Evolutionary conservation across 2,797 vertebrate species (phyloP), one percentile per base, ranked within the genome.

Genomic region (Hypotaenidia okinawae): DNA sequence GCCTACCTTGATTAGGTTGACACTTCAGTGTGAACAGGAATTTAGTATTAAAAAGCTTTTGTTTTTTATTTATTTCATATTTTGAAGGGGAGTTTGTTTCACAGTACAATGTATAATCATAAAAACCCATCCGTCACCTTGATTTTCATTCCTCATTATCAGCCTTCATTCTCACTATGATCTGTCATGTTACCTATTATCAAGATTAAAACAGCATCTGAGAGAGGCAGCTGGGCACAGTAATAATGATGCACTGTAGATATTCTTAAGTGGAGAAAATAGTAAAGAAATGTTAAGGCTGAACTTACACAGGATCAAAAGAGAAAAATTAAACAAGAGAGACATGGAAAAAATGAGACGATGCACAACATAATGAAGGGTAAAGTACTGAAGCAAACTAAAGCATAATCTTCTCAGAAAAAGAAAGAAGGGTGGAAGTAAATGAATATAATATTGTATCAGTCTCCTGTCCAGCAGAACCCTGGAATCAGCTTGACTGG

Each of bases 141-240:
- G 7, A 58, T 75, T 75, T 84, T 70, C 8, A 23, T 90, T 89
- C 89, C 72, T 93, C 75, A 64, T 76, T 79, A 81, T 86, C 90
- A 97, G 91, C 28, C 64, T 89, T 91, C 54, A 85, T 94, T 95
- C 94, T 95, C 78, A 80, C 67, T 92, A 92, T 16, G 67, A 87
- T 81, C 81, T 95, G 62, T 89, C 43, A 87, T 15, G 69, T 58
- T 95, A 90, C 18, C 73, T 61, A 58, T 16, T 52, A 85, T 22
- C 23, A 95, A 90, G 87, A 95, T 62, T 70, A 94, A 69, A 67
- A 39, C 27, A 84, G 45, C 57, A 85, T 95, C 96, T 93, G 78
- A 91, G 89, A 91, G 75, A 95, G 45, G 66, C 85, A 97, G 76
- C 87, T 90, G 74, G 69, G 51, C 69, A 91, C 22, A 47, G 43